phyloP scores from a whole-genome alignment of 2,888 invertebrate genomes.

The Drosophila mimica region DNA sequence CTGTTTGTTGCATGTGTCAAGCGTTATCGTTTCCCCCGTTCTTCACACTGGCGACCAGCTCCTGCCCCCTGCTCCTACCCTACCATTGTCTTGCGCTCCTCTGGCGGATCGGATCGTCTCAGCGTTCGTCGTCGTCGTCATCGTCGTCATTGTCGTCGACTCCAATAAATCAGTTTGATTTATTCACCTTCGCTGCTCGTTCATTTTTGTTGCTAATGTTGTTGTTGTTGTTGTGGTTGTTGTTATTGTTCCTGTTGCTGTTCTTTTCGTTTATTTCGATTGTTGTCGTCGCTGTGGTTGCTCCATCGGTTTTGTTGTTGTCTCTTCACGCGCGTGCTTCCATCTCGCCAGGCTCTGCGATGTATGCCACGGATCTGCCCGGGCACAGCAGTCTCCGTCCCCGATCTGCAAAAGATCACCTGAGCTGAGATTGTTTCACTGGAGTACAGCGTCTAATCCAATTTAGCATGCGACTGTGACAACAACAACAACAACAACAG shows the following conservation, averaged over 20 bases:
- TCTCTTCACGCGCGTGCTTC: slow-evolving; percentile 74
- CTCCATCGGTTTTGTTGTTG: slow-evolving; percentile 48
- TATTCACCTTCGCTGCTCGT: slow-evolving; percentile 67
- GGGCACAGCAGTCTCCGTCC: slow-evolving; percentile 7
- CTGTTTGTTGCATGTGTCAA: slow-evolving; percentile 62
- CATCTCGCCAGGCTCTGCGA: slow-evolving; percentile 54
- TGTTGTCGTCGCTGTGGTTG: slow-evolving; percentile 64
- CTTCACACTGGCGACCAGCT: slow-evolving; percentile 30
- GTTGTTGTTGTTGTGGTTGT: slow-evolving; percentile 44
- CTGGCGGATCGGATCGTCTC: slow-evolving; percentile 43
- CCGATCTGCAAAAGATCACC: slow-evolving; percentile 59
- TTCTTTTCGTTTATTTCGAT: slow-evolving; percentile 61
- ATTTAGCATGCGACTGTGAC: slow-evolving; percentile 52
- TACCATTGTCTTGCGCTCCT: slow-evolving; percentile 51
- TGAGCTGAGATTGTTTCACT: slow-evolving; percentile 32
- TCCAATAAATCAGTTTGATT: slow-evolving; percentile 81
- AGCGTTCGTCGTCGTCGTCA: slow-evolving; percentile 27
- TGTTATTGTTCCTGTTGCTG: slow-evolving; percentile 13
- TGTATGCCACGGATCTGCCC: slow-evolving; percentile 36
- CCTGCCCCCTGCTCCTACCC: background rate
- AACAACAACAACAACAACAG: slow-evolving; percentile 17
- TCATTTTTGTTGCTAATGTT: slow-evolving; percentile 61
- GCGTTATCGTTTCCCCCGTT: slow-evolving; percentile 52
- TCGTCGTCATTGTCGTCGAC: slow-evolving; percentile 69
- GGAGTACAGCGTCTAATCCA: slow-evolving; percentile 59